Percentiles rank a stretch among this genome's conserved stretches.
Evolutionary conservation across 1,140 invertebrate genomes (phyloP).

Genomic region (Drosophila orena): DNA sequence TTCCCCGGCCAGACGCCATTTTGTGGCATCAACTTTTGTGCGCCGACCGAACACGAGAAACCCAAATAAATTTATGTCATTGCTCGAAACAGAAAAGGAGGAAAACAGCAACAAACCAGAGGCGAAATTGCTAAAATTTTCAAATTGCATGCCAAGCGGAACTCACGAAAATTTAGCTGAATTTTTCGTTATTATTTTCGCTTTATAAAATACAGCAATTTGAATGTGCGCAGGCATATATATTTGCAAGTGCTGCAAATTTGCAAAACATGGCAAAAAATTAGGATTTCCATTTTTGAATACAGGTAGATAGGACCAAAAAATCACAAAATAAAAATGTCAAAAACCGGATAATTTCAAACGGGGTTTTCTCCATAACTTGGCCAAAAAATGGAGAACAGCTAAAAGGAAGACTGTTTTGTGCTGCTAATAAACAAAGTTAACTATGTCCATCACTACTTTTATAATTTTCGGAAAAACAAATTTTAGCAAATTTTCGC

Average conservation of each 20-base stretch:
- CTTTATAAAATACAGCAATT: conserved; percentile 18
- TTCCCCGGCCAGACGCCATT: conserved; percentile 63
- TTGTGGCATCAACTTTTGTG: conserved; percentile 60
- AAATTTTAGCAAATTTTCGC: too few relatives aligned
- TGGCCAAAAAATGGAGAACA: too few relatives aligned
- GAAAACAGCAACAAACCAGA: conserved; percentile 43
- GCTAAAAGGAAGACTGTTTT: too few relatives aligned
- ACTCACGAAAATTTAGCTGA: conserved; percentile 52
- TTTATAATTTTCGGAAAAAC: too few relatives aligned
- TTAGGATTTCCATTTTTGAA: too few relatives aligned
- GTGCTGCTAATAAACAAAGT: too few relatives aligned
- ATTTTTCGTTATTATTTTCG: conserved; percentile 50
- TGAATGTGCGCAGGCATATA: conserved; percentile 14
- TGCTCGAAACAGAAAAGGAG: conserved; percentile 40
- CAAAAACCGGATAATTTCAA: too few relatives aligned
- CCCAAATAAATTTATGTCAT: conserved; percentile 68
- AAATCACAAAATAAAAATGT: too few relatives aligned
- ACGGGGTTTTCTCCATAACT: too few relatives aligned
- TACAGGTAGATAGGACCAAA: too few relatives aligned
- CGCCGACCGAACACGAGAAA: conserved; percentile 55
- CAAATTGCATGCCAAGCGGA: conserved; percentile 54
- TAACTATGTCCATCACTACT: too few relatives aligned
- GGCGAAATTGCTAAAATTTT: conserved; percentile 51
- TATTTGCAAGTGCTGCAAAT: background rate
- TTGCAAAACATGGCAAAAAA: too few relatives aligned